Evolutionary conservation across 2,888 invertebrate species (phyloP).

Genomic region (Halictus ligatus): DNA sequence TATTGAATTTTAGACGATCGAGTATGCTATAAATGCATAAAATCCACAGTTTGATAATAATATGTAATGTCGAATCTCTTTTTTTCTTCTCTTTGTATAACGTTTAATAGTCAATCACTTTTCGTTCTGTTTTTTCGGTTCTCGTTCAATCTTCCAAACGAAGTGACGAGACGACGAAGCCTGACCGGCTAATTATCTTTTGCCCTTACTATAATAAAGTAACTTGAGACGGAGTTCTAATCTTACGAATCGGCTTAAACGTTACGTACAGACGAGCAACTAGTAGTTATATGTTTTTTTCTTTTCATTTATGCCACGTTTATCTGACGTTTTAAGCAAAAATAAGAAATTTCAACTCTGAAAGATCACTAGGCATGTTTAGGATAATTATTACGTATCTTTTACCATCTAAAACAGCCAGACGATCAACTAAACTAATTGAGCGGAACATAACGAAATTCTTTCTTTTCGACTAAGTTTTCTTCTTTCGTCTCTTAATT

Average conservation of each 20-base stretch:
- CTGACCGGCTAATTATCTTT: conserved; percentile 5
- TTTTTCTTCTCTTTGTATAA: background rate
- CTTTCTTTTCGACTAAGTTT: conserved; percentile 7
- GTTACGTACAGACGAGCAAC: conserved; percentile 35
- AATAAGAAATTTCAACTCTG: conserved; percentile 26
- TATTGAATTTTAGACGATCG: conserved; percentile 6
- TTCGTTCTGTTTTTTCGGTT: background rate
- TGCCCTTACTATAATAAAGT: background rate
- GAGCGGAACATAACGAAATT: conserved; percentile 54
- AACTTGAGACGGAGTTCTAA: conserved; percentile 24
- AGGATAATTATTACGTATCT: conserved; percentile 24
- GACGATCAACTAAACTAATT: conserved; percentile 28
- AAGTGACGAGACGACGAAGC: background rate
- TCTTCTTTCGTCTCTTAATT: background rate
- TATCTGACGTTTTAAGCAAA: conserved; percentile 41
- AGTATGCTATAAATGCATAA: conserved; percentile 13
- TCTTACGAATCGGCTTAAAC: conserved; percentile 26
- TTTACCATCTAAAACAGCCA: conserved; percentile 35
- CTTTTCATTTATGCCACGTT: conserved; percentile 9
- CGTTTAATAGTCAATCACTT: background rate
- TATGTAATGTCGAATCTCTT: background rate
- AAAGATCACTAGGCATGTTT: conserved; percentile 28
- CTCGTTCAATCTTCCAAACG: background rate
- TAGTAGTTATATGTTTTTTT: conserved; percentile 15
- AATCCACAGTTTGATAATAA: conserved; percentile 13